phyloP scores from a whole-genome alignment of 2,888 invertebrate species.

The Andricus quercusramuli region DNA sequence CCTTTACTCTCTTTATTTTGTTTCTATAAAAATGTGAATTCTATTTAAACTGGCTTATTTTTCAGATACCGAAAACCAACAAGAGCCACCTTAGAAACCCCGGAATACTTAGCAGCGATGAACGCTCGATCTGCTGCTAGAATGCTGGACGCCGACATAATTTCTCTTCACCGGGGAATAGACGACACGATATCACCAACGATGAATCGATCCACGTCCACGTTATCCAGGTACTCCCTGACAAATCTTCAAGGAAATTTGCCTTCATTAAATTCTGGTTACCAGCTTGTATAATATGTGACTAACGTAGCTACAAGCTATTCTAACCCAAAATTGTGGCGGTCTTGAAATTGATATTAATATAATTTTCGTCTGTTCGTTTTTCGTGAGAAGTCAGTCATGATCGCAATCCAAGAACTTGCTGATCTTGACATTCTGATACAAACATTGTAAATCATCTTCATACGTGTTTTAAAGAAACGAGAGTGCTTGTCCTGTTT shows the following conservation, averaged over 20 bases:
- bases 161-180: constrained; percentile 90
- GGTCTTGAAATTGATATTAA: not conserved
- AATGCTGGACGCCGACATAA: constrained; percentile 82
- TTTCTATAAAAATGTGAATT: not conserved
- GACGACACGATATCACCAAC: constrained; percentile 84
- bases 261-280: constrained; percentile 11
- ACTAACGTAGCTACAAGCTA: constrained; percentile 37
- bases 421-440: not conserved
- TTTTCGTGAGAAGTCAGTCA: not conserved
- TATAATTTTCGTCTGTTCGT: not conserved
- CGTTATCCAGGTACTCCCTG: constrained; percentile 79
- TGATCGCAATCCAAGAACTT: not conserved
- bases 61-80: constrained; percentile 89
- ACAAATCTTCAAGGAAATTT: constrained; percentile 44
- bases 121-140: constrained; percentile 78
- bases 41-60: constrained; percentile 39
- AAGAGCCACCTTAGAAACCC: constrained; percentile 84
- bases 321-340: constrained; percentile 14
- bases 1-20: not conserved
- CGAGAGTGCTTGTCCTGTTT: not conserved
- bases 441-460: not conserved
- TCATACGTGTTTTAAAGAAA: not conserved
- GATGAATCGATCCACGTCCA: constrained; percentile 79
- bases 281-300: constrained; percentile 29
- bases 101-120: constrained; percentile 86